Base-by-base conservation (phyloP, 2,113 vertebrate genomes). In the Cryptotis parvus region DNA sequence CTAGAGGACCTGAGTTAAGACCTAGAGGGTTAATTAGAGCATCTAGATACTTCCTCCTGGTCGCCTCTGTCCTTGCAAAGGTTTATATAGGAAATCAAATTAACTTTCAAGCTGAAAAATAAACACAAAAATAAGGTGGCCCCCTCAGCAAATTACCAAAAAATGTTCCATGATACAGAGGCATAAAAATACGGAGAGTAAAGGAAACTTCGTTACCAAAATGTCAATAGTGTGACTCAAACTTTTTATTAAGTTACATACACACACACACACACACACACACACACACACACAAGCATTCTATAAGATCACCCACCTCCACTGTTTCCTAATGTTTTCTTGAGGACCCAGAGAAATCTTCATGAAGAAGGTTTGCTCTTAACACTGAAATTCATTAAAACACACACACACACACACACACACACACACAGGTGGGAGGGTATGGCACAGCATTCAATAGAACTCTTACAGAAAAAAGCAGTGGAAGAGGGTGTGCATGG, bases 401-500 rank as follows among this genome's bases (percentile, higher is more conserved):
- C 58, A 91, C 2, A 11, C 18, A 91, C 6, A 15, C 4, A 22
- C 89, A 72, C 58, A 91, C 2, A 11, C 18, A 91, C 4, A 22
- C 89, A 72, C 58, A 91, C 2, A 11, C 18, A 91, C 6, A 15
- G 10, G 3, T 8, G n/a, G 6, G 31, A 49, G 14, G 27, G 55
- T 29, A 79, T 88, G 10, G 33, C 80, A 88, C 2, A 76, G 33
- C 76, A 93, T 49, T 86, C 52, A 92, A 78, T 3, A 70, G 49
- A 72, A 86, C 9, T n/a, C 22, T 63, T 75, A 52, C 3, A 20
- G 22, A 77, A 89, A 90, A 84, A 39, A 78, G 49, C 6, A 78
- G 73, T 69, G 76, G 90, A 83, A 52, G 37, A 93, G 2, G 90
- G 29, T 15, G 81, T 81, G 69, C 91, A 92, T 66, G 49, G 73